Percentiles rank a stretch among this genome's conserved stretches.
phyloP scores from a whole-genome alignment of 2,113 vertebrate genomes.

The Bungarus multicinctus region DNA sequence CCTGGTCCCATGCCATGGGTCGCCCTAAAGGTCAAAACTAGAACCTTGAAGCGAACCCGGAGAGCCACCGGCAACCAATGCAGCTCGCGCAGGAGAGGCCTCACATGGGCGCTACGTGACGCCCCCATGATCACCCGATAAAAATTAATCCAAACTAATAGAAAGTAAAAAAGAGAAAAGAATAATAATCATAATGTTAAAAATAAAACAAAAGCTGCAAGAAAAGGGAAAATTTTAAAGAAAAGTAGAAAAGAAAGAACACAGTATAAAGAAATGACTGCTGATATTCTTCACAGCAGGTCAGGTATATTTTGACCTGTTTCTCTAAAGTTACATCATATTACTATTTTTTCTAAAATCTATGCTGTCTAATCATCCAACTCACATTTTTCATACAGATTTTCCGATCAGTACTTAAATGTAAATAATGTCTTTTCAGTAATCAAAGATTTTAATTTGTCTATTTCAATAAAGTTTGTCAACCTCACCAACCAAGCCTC shows the following conservation, averaged over 20 bases:
- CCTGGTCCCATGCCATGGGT: too few species aligned
- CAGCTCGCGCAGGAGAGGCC: too few species aligned
- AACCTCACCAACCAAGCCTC: neutral
- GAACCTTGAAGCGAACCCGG: too few species aligned
- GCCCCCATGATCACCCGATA: too few species aligned
- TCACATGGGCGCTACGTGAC: too few species aligned
- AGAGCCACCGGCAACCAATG: too few species aligned
- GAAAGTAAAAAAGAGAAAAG: neutral
- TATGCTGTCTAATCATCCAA: neutral
- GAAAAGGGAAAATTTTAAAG: neutral
- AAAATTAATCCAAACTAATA: neutral
- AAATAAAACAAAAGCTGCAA: neutral
- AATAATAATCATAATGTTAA: neutral
- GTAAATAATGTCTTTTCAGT: neutral
- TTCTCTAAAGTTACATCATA: neutral
- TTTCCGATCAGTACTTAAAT: neutral
- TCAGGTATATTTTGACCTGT: neutral
- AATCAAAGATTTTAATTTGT: neutral
- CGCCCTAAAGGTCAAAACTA: too few species aligned
- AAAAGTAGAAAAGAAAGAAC: neutral
- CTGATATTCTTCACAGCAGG: neutral
- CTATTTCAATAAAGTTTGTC: neutral
- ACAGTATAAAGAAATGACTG: neutral
- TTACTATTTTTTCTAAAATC: neutral
- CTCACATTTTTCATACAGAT: neutral